A percentile compares a stretch with the other conserved stretches of the same genome.
phyloP scores from a whole-genome alignment of 2,888 invertebrate genomes.

The Spatulosminthurus flaviceps region DNA sequence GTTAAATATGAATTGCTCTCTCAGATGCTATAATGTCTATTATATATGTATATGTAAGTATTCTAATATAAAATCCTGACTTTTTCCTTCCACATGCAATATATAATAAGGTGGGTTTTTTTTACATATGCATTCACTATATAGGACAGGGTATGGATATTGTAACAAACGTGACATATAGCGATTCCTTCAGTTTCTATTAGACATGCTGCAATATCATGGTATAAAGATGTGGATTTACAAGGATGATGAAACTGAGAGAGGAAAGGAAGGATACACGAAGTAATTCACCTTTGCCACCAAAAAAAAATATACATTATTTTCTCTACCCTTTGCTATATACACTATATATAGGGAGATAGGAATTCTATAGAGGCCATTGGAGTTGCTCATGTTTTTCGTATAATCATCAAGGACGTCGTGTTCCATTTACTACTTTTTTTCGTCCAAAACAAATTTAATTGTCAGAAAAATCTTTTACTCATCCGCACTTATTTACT shows the following conservation, averaged over 20 bases:
- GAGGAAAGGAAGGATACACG: constrained; percentile 28
- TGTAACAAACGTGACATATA: not conserved
- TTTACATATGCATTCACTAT: too few species aligned
- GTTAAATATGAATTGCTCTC: too few species aligned
- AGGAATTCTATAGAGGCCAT: not conserved
- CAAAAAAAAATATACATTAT: constrained; percentile 18
- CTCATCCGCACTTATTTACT: too few species aligned
- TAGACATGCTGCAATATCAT: not conserved
- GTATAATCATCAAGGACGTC: constrained; percentile 26
- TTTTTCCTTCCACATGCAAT: too few species aligned
- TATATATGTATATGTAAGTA: too few species aligned
- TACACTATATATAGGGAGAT: not conserved
- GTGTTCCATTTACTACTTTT: constrained; percentile 34
- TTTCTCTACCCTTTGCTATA: constrained; percentile 8
- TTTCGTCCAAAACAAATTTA: not conserved
- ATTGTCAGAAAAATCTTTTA: not conserved
- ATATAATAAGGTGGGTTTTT: too few species aligned
- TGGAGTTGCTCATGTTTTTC: constrained; percentile 13
- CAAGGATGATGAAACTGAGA: constrained; percentile 27
- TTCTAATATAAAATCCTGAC: too few species aligned
- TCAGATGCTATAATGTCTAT: too few species aligned
- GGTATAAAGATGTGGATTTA: not conserved
- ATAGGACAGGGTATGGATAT: not conserved
- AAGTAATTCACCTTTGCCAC: constrained; percentile 27
- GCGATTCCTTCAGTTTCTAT: not conserved